These are phyloP conservation scores for Chaetura pelagica DNA, from an alignment of 2,113 vertebrate genomes.

Conservation along the genomic window DNA sequence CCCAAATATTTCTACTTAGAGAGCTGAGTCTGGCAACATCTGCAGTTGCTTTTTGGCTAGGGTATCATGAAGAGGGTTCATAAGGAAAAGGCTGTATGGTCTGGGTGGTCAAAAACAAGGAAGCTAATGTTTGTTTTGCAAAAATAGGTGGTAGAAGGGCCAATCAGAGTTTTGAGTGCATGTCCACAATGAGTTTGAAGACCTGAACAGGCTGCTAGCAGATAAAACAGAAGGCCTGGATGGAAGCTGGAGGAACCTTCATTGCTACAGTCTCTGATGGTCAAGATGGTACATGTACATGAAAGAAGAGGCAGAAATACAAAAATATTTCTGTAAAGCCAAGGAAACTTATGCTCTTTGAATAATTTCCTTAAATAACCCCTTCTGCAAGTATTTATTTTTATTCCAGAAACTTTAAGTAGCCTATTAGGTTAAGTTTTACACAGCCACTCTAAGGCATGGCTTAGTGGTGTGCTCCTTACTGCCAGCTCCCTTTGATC, in stretches of 20 bases:
- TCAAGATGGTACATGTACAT: neutral
- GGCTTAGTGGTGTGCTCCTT: neutral
- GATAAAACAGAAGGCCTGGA: neutral
- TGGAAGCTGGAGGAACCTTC: neutral
- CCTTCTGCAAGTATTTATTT: neutral
- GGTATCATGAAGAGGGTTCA: too few species aligned
- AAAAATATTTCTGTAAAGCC: neutral
- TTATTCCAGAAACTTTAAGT: neutral
- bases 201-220: neutral
- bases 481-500: neutral
- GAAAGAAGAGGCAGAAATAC: neutral
- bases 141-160: neutral
- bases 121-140: neutral
- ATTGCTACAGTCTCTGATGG: neutral
- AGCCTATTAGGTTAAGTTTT: neutral
- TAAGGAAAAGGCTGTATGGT: neutral
- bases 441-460: fast-evolving
- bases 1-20: neutral
- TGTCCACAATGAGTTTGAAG: neutral
- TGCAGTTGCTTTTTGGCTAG: neutral
- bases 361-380: neutral
- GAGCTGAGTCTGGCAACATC: neutral
- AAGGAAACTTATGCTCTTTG: neutral
- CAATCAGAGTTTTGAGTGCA: neutral
- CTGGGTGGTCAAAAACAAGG: neutral